Percentiles rank a stretch among this genome's conserved stretches.
Evolutionary conservation across 2,113 vertebrate species (phyloP).

Genomic region (Grallaria varia): DNA sequence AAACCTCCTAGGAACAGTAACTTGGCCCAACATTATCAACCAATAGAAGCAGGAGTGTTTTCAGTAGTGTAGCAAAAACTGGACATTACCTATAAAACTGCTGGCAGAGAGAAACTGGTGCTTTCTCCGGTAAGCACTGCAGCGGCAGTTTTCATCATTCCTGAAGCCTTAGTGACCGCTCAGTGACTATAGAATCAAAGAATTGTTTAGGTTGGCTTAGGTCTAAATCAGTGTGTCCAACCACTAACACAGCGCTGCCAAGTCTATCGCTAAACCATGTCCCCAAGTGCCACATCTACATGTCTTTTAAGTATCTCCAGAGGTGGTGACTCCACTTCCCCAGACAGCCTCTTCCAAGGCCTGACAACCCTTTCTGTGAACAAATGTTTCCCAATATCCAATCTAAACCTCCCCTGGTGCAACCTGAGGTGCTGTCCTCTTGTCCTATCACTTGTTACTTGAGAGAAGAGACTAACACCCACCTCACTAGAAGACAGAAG

Average conservation of each 20-base stretch:
- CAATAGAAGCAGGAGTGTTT: neutral
- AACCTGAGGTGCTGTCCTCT: neutral
- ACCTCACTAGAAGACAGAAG: neutral
- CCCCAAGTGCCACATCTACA: neutral
- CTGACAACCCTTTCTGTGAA: neutral
- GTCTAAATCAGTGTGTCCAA: neutral
- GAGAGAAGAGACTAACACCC: neutral
- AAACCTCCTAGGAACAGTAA: neutral
- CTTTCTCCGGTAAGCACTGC: neutral
- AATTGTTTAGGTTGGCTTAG: neutral
- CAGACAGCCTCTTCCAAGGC: neutral
- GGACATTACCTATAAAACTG: neutral
- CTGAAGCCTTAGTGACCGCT: neutral
- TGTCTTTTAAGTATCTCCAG: neutral
- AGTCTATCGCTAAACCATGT: neutral
- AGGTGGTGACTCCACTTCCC: neutral
- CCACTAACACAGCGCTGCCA: neutral
- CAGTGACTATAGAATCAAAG: neutral
- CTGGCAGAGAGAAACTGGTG: neutral
- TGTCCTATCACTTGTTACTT: neutral
- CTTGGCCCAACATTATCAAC: neutral
- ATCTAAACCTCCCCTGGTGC: neutral
- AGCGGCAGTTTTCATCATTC: neutral
- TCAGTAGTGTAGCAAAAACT: neutral
- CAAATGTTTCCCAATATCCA: neutral